A percentile compares a stretch with the other conserved stretches of the same genome.
Evolutionary conservation across 2,113 vertebrate species (phyloP).

Genomic region (Pteruthius melanotis): DNA sequence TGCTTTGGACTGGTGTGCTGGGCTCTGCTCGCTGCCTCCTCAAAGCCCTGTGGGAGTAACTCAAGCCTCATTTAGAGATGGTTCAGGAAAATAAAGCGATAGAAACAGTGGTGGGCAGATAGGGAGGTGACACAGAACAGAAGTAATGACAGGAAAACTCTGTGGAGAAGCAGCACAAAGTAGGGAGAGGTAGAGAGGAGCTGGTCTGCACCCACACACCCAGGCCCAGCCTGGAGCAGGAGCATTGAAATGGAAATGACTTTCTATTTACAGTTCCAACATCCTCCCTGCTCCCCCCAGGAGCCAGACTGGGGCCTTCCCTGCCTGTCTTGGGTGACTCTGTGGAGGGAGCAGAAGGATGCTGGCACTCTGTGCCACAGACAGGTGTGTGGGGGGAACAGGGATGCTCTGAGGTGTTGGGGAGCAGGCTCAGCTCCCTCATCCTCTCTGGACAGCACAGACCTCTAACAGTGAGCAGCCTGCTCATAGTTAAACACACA

Average conservation of each 20-base stretch:
- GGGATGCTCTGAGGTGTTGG: not conserved
- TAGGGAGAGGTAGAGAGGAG: not conserved
- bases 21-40: not conserved
- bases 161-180: not conserved
- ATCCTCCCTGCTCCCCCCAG: not conserved
- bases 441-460: not conserved
- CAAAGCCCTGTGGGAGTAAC: not conserved
- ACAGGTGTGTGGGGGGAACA: not conserved
- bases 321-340: not conserved
- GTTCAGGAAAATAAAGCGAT: not conserved
- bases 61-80: not conserved
- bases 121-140: not conserved
- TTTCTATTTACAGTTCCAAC: constrained; percentile 7
- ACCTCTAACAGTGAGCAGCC: accelerated
- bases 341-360: not conserved
- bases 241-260: not conserved
- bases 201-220: not conserved
- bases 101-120: not conserved
- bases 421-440: not conserved
- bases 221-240: not conserved
- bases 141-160: not conserved
- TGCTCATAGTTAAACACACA: not conserved
- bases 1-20: not conserved
- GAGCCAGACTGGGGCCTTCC: not conserved
- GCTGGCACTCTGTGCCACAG: not conserved